Percentiles rank a stretch among this genome's conserved stretches.
These are phyloP conservation scores for Lysandra bellargus DNA, from an alignment of 2,888 invertebrate genomes.

Conservation along the genomic window DNA sequence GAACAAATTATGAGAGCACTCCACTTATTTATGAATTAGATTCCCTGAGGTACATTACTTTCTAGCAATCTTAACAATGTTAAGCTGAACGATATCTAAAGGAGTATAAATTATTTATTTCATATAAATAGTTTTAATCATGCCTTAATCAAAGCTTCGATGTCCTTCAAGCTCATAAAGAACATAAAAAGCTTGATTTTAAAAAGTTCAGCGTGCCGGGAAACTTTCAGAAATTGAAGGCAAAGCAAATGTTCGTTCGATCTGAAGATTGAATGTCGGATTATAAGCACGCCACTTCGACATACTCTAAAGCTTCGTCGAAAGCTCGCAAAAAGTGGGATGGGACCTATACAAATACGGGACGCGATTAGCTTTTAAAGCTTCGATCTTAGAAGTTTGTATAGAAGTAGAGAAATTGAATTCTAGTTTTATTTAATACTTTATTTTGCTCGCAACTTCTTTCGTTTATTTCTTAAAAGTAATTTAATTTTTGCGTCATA, in stretches of 20 bases:
- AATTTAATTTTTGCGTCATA: no score
- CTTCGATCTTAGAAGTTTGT: background rate
- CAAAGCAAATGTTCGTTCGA: slow-evolving; percentile 9
- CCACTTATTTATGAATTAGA: background rate
- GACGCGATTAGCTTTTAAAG: slow-evolving; percentile 8
- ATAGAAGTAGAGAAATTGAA: background rate
- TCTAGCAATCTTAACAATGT: background rate
- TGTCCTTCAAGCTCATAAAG: background rate
- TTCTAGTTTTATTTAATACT: background rate
- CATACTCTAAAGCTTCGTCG: slow-evolving; percentile 1
- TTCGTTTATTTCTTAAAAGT: background rate
- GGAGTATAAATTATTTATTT: background rate
- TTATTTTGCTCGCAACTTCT: background rate
- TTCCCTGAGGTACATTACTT: background rate
- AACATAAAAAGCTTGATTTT: background rate
- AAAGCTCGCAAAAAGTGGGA: slow-evolving; percentile 12
- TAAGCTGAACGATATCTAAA: no score
- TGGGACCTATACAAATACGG: slow-evolving; percentile 4
- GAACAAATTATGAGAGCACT: background rate
- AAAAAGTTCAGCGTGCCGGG: background rate
- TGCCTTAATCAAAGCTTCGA: background rate
- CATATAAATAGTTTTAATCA: background rate
- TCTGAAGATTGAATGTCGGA: slow-evolving; percentile 14
- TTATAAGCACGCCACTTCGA: slow-evolving; percentile 16
- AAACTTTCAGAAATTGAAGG: slow-evolving; percentile 18